Percentiles rank a stretch among this genome's conserved stretches.
These are phyloP conservation scores for Onychostruthus taczanowskii DNA, from an alignment of 2,113 vertebrate genomes.

Conservation along the genomic window DNA sequence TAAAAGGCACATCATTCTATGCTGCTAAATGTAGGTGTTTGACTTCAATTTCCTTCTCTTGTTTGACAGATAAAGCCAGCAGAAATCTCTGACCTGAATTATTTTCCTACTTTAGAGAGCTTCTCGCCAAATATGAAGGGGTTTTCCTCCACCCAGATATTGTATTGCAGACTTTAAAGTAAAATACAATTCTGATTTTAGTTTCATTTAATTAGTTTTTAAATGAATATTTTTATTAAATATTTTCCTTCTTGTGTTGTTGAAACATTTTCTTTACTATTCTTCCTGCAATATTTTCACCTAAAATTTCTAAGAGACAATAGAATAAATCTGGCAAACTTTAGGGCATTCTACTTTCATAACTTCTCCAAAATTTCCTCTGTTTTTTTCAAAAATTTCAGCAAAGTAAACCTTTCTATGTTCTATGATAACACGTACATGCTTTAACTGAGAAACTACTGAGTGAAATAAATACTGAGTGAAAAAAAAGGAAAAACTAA, in stretches of 20 bases:
- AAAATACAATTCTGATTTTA: background rate
- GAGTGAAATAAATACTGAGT: background rate
- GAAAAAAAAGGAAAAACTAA: background rate
- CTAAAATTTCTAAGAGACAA: background rate
- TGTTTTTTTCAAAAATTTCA: background rate
- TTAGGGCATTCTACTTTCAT: background rate
- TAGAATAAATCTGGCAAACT: background rate
- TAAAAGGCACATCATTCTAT: background rate
- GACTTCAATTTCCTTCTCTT: background rate
- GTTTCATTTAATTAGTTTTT: background rate
- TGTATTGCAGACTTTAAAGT: background rate
- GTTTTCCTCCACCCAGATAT: fast-evolving
- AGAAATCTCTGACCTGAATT: background rate
- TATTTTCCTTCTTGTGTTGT: background rate
- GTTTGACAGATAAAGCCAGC: background rate
- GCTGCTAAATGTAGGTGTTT: background rate
- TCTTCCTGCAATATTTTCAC: background rate
- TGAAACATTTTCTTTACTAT: background rate
- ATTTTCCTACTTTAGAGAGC: background rate
- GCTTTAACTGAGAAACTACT: background rate
- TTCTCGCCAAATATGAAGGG: background rate
- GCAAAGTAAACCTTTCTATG: background rate
- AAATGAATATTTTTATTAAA: background rate
- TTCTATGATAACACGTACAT: background rate
- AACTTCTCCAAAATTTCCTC: background rate